Percentiles rank a stretch among this genome's conserved stretches.
phyloP scores from a whole-genome alignment of 2,797 vertebrate genomes.

The Cuculus canorus region DNA sequence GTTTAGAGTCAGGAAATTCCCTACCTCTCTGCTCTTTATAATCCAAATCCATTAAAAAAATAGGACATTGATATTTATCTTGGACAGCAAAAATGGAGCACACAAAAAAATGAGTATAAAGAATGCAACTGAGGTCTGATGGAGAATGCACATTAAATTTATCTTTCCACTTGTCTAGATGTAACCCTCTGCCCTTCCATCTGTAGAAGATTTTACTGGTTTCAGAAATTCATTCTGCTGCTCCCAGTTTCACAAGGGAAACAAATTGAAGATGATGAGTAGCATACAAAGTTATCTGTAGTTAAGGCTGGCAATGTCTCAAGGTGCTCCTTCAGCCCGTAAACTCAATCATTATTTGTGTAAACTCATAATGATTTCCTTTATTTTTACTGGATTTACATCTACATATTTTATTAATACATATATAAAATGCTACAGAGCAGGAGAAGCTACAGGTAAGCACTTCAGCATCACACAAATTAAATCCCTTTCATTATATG shows the following conservation, averaged over 20 bases:
- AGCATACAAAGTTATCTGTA: background rate
- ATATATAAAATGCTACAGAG: background rate
- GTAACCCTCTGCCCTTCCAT: constrained; percentile 11
- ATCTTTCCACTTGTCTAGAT: constrained; percentile 66
- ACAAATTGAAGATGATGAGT: background rate
- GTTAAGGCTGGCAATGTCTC: background rate
- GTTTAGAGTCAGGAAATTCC: constrained; percentile 61
- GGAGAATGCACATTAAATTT: constrained; percentile 59
- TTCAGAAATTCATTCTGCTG: constrained; percentile 40
- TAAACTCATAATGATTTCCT: background rate
- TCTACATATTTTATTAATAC: background rate
- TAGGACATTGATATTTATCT: constrained; percentile 69
- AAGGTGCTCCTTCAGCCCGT: background rate
- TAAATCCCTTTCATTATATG: background rate
- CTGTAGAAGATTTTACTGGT: constrained; percentile 38
- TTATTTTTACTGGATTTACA: background rate
- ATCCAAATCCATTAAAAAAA: constrained; percentile 62
- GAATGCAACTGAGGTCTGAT: constrained; percentile 54
- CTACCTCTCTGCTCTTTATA: constrained; percentile 49
- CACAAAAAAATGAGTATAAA: constrained; percentile 29
- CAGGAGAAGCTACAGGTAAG: background rate
- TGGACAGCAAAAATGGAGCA: constrained; percentile 61
- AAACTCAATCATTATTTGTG: background rate
- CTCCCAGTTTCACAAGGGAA: constrained; percentile 7
- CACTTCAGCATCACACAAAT: background rate